These are phyloP conservation scores for Corythornis leucogaster DNA, from an alignment of 2,797 vertebrate genomes.

Conservation along the genomic window DNA sequence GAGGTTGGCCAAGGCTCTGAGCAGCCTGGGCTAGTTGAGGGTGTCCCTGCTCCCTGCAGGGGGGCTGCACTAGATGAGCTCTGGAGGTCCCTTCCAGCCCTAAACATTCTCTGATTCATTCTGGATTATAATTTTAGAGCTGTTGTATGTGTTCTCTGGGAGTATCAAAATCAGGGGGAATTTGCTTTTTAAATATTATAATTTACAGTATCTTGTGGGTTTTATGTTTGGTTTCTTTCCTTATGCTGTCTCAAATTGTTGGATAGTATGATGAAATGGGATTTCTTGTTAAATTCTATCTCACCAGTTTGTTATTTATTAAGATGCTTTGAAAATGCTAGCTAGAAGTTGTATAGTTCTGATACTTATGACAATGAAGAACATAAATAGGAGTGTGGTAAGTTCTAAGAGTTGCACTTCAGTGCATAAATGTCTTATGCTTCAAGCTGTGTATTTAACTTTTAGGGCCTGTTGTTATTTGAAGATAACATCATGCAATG, in stretches of 20 bases:
- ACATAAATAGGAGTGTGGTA: fast-evolving
- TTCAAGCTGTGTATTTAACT: fast-evolving
- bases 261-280: fast-evolving
- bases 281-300: no score
- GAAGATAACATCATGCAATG: fast-evolving
- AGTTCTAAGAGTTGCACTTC: fast-evolving
- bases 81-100: no score
- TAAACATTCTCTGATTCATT: not conserved
- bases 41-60: no score
- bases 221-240: fast-evolving
- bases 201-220: fast-evolving
- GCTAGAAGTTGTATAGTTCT: fast-evolving
- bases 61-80: no score
- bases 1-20: no score
- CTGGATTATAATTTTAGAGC: not conserved
- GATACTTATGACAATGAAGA: fast-evolving
- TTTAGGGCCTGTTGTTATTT: fast-evolving
- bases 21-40: no score
- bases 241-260: fast-evolving
- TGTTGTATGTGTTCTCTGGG: fast-evolving
- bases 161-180: fast-evolving
- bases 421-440: fast-evolving
- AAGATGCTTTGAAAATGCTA: fast-evolving
- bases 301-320: fast-evolving
- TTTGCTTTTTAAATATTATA: fast-evolving